Conservation (phyloP, 2,888 invertebrate genomes). For the Macrosiphum euphorbiae region DNA sequence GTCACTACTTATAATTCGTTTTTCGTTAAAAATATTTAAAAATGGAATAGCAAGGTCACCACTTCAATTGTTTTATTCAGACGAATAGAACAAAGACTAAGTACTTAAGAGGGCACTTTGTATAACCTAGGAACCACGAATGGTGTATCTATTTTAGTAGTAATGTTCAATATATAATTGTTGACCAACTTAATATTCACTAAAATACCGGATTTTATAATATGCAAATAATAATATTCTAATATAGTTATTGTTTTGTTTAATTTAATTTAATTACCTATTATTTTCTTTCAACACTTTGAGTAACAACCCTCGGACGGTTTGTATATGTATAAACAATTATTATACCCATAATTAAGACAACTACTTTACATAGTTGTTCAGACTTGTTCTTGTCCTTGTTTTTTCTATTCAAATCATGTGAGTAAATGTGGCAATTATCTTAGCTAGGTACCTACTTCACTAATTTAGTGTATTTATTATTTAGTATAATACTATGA, state of each 20-base stretch:
- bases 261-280: background rate
- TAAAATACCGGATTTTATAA: background rate
- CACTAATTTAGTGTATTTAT: background rate
- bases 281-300: background rate
- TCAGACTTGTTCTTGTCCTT: background rate
- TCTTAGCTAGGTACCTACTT: background rate
- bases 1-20: background rate
- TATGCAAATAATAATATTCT: background rate
- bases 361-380: background rate
- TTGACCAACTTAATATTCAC: background rate
- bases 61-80: background rate
- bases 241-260: background rate
- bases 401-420: background rate
- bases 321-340: background rate
- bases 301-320: background rate
- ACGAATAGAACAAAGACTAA: constrained; percentile 1
- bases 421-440: background rate
- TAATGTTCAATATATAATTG: background rate
- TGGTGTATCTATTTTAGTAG: background rate
- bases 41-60: background rate
- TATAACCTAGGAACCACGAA: background rate
- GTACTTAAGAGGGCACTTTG: background rate
- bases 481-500: background rate
- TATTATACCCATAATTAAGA: background rate
- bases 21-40: background rate